These are phyloP conservation scores for Amia ocellicauda DNA, from an alignment of 2,113 vertebrate genomes.

Conservation along the genomic window DNA sequence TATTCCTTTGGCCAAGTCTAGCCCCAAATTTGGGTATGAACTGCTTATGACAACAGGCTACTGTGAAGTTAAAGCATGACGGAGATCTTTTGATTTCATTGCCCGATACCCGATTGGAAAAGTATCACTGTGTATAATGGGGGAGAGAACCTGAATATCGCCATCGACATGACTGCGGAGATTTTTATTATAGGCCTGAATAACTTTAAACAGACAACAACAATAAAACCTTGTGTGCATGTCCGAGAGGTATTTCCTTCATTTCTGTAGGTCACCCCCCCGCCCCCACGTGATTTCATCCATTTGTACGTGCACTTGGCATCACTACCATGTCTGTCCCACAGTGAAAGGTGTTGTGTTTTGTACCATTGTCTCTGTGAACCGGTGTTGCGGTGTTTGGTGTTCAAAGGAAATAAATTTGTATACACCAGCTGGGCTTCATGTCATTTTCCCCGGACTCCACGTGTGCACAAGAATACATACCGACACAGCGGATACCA, in stretches of 20 bases:
- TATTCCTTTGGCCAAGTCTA: background rate
- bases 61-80: too few species aligned
- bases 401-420: conserved; percentile 31
- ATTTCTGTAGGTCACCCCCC: background rate
- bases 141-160: conserved; percentile 8
- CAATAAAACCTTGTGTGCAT: conserved; percentile 22
- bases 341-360: conserved; percentile 22
- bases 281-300: background rate
- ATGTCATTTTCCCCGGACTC: too few species aligned
- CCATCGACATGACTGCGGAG: background rate
- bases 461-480: too few species aligned
- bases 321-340: conserved; percentile 13
- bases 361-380: conserved; percentile 23
- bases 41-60: conserved; percentile 25
- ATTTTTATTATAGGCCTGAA: conserved; percentile 13
- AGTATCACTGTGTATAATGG: conserved; percentile 29
- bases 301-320: background rate
- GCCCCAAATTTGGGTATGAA: background rate
- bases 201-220: too few species aligned
- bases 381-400: conserved; percentile 28
- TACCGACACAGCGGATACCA: too few species aligned
- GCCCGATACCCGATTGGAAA: conserved; percentile 18
- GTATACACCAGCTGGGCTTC: conserved; percentile 20
- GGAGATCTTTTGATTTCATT: conserved; percentile 12
- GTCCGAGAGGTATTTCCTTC: conserved; percentile 17